Conservation (phyloP, 2,113 vertebrate species). For the Melanerpes formicivorus region DNA sequence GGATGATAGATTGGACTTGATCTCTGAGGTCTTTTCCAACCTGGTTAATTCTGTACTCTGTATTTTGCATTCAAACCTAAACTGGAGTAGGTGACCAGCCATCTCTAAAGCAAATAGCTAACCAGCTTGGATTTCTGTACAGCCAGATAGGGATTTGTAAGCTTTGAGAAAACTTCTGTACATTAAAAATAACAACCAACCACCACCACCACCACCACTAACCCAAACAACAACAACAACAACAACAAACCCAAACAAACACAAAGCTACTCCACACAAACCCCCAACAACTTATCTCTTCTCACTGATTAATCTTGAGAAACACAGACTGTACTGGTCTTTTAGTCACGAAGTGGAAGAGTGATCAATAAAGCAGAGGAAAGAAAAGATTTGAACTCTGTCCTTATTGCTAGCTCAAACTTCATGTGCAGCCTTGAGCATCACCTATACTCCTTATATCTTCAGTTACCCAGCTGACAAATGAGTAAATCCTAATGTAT, state of each 20-base stretch:
- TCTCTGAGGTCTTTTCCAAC: too few species aligned
- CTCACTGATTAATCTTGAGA: not conserved
- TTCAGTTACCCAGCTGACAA: constrained; percentile 7
- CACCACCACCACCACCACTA: too few species aligned
- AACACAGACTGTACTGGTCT: not conserved
- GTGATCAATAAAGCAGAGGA: not conserved
- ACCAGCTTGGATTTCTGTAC: not conserved
- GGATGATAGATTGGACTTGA: too few species aligned
- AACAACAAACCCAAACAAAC: too few species aligned
- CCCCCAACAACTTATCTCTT: not conserved
- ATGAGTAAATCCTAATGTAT: constrained; percentile 24
- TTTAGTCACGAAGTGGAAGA: not conserved
- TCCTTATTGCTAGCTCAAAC: not conserved
- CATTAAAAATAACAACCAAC: too few species aligned
- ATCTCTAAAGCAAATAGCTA: not conserved
- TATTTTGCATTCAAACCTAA: not conserved
- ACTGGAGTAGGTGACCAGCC: not conserved
- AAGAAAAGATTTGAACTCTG: not conserved
- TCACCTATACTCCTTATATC: not conserved
- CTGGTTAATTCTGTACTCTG: too few species aligned
- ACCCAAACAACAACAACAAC: too few species aligned
- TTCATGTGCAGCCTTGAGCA: not conserved
- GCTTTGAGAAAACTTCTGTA: not conserved
- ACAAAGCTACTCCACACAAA: too few species aligned
- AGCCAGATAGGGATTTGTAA: not conserved